These are phyloP conservation scores for Aporophyla lueneburgensis DNA, from an alignment of 2,888 invertebrate genomes.

Conservation along the genomic window DNA sequence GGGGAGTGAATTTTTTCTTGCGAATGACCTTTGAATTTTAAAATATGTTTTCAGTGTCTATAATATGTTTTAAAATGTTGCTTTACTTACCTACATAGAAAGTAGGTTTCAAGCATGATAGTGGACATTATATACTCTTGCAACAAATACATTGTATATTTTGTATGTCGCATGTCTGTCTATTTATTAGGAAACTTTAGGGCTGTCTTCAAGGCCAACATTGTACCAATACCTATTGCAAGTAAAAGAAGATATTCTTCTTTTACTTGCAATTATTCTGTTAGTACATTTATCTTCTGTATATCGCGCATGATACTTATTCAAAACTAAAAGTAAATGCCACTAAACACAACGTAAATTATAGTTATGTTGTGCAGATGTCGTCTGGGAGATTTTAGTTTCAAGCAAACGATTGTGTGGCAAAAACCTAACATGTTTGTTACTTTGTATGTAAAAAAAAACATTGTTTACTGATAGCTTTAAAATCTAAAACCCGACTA, in stretches of 20 bases:
- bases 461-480: not conserved
- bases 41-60: not conserved
- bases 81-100: not conserved
- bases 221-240: no score
- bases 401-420: not conserved
- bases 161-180: no score
- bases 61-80: not conserved
- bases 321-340: not conserved
- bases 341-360: not conserved
- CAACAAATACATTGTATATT: no score
- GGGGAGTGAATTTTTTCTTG: constrained; percentile 13
- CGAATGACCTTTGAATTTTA: constrained; percentile 21
- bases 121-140: no score
- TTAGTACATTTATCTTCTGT: not conserved
- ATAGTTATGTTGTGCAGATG: not conserved
- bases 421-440: not conserved
- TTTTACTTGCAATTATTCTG: no score
- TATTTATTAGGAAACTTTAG: no score
- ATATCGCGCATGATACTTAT: no score
- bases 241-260: no score
- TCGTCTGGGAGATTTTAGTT: not conserved
- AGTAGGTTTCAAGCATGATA: no score
- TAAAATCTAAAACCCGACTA: no score
- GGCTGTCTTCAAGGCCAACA: no score
- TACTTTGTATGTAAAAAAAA: no score